A percentile compares a stretch with the other conserved stretches of the same genome.
Evolutionary conservation across 2,113 vertebrate genomes (phyloP).

Genomic region (Carassius gibelio): DNA sequence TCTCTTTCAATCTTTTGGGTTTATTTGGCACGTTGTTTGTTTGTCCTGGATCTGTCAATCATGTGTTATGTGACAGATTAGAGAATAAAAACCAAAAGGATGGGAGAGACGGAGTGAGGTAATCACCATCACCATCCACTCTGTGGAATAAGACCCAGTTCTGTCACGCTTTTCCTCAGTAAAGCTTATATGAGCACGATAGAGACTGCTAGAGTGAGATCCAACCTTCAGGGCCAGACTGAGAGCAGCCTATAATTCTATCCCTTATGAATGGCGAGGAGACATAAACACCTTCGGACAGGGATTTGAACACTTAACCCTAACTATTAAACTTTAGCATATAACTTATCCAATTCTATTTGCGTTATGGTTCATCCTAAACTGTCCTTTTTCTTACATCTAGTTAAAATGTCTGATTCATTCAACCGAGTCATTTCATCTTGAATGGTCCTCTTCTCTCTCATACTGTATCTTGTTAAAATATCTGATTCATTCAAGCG

Average conservation of each 20-base stretch:
- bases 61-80: conserved; percentile 53
- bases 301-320: background rate
- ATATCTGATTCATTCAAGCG: too few relatives aligned
- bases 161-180: conserved; percentile 64
- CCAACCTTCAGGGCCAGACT: conserved; percentile 17
- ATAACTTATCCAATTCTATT: background rate
- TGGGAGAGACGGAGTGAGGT: conserved; percentile 40
- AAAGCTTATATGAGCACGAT: conserved; percentile 54
- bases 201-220: conserved; percentile 31
- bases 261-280: background rate
- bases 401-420: too few relatives aligned
- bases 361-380: background rate
- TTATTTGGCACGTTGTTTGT: conserved; percentile 45
- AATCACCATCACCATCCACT: conserved; percentile 53
- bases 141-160: conserved; percentile 67
- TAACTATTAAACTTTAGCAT: background rate
- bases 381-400: background rate
- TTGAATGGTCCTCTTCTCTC: too few relatives aligned
- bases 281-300: background rate
- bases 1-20: conserved; percentile 47
- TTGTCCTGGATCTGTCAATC: conserved; percentile 61
- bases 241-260: conserved; percentile 7
- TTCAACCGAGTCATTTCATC: too few relatives aligned
- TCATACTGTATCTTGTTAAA: too few relatives aligned
- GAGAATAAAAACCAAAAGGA: conserved; percentile 40